Percentiles rank a stretch among this genome's conserved stretches.
phyloP scores from a whole-genome alignment of 2,797 vertebrate genomes.

The Sebastes nivosus region DNA sequence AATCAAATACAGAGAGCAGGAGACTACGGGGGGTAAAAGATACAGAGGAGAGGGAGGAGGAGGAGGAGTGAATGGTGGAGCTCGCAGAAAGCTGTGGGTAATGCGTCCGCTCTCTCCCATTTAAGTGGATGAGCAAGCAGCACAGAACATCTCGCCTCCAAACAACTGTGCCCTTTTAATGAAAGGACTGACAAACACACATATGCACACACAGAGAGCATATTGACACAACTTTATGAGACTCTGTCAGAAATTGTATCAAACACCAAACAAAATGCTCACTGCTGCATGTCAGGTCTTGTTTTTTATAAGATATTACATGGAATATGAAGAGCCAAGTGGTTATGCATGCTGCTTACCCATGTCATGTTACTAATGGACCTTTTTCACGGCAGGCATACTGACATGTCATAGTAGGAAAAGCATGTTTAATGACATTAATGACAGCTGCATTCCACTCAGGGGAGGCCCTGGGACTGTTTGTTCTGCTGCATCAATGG shows the following conservation, averaged over 20 bases:
- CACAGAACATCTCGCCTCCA: constrained; percentile 62
- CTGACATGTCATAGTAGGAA: not conserved
- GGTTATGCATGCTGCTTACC: constrained; percentile 3
- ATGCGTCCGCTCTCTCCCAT: constrained; percentile 45
- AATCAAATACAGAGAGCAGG: constrained; percentile 68
- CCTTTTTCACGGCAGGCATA: not conserved
- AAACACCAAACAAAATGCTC: constrained; percentile 9
- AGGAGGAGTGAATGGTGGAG: constrained; percentile 21
- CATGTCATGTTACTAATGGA: constrained; percentile 23
- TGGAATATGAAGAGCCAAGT: not conserved
- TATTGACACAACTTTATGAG: constrained; percentile 32
- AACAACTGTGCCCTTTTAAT: constrained; percentile 71
- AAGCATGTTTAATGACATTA: not conserved
- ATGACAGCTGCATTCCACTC: not conserved
- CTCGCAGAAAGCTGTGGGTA: constrained; percentile 50
- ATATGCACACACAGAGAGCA: not conserved
- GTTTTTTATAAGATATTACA: not conserved
- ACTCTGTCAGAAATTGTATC: not conserved
- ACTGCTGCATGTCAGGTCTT: not conserved
- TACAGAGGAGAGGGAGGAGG: not conserved
- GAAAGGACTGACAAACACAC: constrained; percentile 54
- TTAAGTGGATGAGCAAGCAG: constrained; percentile 61
- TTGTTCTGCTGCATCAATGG: not conserved
- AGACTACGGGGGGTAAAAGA: constrained; percentile 56
- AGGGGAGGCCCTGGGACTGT: not conserved